Evolutionary conservation across 2,113 vertebrate genomes (phyloP).

Genomic region (Azemiops feae): DNA sequence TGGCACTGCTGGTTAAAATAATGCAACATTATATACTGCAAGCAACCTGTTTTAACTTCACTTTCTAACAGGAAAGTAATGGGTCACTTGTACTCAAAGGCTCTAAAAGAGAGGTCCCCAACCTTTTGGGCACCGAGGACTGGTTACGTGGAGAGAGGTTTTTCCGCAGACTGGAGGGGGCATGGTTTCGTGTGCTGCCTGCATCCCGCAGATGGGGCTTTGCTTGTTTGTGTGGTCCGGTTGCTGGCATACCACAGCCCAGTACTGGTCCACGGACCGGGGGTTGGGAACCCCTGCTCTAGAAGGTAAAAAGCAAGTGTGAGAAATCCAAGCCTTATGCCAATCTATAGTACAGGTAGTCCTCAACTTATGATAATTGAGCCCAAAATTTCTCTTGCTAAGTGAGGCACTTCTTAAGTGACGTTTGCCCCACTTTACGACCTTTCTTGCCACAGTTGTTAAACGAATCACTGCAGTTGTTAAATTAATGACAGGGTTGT

Average conservation of each 20-base stretch:
- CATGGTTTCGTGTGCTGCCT: no score
- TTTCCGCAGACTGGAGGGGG: no score
- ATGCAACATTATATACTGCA: neutral
- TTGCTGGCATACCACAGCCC: no score
- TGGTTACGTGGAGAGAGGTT: no score
- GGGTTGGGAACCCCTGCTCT: neutral
- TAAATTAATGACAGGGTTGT: neutral
- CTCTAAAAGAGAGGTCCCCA: neutral
- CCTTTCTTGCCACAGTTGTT: neutral
- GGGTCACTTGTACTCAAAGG: neutral
- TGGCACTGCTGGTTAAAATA: neutral
- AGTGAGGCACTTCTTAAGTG: neutral
- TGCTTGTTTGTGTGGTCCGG: no score
- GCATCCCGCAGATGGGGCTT: no score
- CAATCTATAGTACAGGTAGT: constrained; percentile 9
- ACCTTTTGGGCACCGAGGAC: no score
- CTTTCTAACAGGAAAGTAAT: neutral
- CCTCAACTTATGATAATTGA: neutral
- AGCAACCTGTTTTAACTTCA: neutral
- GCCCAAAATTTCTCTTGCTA: neutral
- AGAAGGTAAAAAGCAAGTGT: neutral
- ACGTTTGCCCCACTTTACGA: neutral
- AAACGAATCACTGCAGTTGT: neutral
- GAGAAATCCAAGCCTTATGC: neutral
- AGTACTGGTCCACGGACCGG: no score